Evolutionary conservation across 2,888 invertebrate genomes (phyloP).

Genomic region (Dasysyrphus albostriatus): DNA sequence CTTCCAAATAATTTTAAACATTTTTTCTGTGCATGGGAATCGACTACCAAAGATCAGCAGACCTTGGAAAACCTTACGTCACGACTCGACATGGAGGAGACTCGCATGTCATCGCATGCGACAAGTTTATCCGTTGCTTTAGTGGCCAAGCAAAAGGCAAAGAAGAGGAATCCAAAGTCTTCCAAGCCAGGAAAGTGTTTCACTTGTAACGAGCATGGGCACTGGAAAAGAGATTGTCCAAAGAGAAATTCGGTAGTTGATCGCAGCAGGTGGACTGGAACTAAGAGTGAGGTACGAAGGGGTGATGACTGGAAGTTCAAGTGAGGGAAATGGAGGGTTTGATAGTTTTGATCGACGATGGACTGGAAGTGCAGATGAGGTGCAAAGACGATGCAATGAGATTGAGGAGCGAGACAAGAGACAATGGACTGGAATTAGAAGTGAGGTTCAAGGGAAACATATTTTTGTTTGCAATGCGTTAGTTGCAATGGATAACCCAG

Average conservation of each 20-base stretch:
- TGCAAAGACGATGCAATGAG: too few relatives aligned
- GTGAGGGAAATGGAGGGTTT: background rate
- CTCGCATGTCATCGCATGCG: slow-evolving; percentile 47
- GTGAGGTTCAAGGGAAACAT: too few relatives aligned
- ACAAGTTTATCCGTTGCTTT: slow-evolving; percentile 25
- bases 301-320: slow-evolving; percentile 6
- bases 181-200: slow-evolving; percentile 66
- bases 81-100: slow-evolving; percentile 76
- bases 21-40: slow-evolving; percentile 72
- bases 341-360: too few relatives aligned
- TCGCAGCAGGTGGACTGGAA: slow-evolving; percentile 10
- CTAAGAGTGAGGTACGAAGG: slow-evolving; percentile 6
- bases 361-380: too few relatives aligned
- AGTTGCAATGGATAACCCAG: too few relatives aligned
- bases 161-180: slow-evolving; percentile 17
- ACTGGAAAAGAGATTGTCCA: slow-evolving; percentile 69
- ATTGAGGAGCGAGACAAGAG: too few relatives aligned
- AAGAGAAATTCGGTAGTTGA: background rate
- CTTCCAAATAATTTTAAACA: slow-evolving; percentile 75
- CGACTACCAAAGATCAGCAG: slow-evolving; percentile 51
- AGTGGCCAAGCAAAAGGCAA: slow-evolving; percentile 32
- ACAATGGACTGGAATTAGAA: too few relatives aligned
- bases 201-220: too few relatives aligned
- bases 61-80: slow-evolving; percentile 76
- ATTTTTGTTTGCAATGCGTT: too few relatives aligned